Percentiles rank a stretch among this genome's conserved stretches.
Evolutionary conservation across 2,113 vertebrate genomes (phyloP).

Genomic region (Scortum barcoo): DNA sequence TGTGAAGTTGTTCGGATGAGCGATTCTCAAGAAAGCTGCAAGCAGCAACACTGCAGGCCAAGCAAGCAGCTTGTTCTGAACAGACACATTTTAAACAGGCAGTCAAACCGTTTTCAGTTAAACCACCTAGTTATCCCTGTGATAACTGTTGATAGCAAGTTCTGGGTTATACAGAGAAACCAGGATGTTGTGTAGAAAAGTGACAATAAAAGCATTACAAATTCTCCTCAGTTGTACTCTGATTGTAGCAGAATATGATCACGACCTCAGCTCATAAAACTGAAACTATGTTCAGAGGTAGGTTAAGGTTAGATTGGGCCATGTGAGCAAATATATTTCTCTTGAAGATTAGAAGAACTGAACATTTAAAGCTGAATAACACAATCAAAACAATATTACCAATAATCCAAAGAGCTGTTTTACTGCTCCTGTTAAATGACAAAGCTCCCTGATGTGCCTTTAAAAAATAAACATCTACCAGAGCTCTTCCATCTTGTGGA

Average conservation of each 20-base stretch:
- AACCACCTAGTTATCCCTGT: background rate
- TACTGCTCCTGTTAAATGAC: slow-evolving; percentile 21
- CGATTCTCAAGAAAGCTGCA: too few species aligned
- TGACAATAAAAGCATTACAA: too few species aligned
- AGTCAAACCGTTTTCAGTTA: background rate
- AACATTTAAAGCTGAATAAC: background rate
- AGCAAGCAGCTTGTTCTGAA: too few species aligned
- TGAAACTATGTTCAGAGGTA: background rate
- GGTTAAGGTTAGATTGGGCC: background rate
- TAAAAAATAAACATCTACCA: slow-evolving; percentile 36
- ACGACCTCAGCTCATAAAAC: background rate
- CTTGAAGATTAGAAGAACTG: background rate
- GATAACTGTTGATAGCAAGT: background rate
- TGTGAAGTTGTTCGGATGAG: too few species aligned
- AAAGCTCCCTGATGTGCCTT: background rate
- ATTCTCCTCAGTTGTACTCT: background rate
- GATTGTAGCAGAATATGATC: background rate
- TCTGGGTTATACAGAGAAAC: background rate
- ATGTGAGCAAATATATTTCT: background rate
- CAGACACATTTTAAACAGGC: too few species aligned
- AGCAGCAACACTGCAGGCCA: too few species aligned
- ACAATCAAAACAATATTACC: slow-evolving; percentile 6
- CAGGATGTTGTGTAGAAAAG: background rate
- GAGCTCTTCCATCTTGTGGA: slow-evolving; percentile 52
- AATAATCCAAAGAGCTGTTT: slow-evolving; percentile 5